phyloP scores from a whole-genome alignment of 2,888 invertebrate species.

The Helobdella robusta region DNA sequence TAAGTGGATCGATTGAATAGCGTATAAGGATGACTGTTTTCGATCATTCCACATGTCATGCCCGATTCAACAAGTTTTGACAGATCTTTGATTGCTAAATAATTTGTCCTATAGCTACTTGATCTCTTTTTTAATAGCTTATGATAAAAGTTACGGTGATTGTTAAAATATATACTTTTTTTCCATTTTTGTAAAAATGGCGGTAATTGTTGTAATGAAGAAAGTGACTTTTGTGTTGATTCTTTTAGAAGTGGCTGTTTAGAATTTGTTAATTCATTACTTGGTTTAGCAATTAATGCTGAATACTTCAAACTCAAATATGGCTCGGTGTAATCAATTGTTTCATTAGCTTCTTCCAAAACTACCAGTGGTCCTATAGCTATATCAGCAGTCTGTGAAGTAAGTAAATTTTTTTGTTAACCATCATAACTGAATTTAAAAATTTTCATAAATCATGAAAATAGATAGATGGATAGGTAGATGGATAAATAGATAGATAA shows the following conservation, averaged over 20 bases:
- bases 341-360: slow-evolving; percentile 25
- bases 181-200: too few species aligned
- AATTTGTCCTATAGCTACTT: not conserved
- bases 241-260: too few species aligned
- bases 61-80: slow-evolving; percentile 30
- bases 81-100: slow-evolving; percentile 19
- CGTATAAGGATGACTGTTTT: slow-evolving; percentile 25
- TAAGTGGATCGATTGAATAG: slow-evolving; percentile 25
- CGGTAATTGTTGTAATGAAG: too few species aligned
- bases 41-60: slow-evolving; percentile 31
- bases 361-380: slow-evolving; percentile 33
- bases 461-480: too few species aligned
- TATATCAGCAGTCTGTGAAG: slow-evolving; percentile 33
- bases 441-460: too few species aligned
- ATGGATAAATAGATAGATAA: too few species aligned
- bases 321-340: slow-evolving; percentile 35
- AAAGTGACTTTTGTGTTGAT: too few species aligned
- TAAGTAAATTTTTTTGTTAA: too few species aligned
- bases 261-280: too few species aligned
- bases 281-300: slow-evolving; percentile 29
- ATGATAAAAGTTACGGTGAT: not conserved
- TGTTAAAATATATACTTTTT: too few species aligned
- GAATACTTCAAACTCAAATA: slow-evolving; percentile 34
- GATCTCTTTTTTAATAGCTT: not conserved
- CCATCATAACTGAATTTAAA: too few species aligned